Evolutionary conservation across 2,797 vertebrate genomes (phyloP).

Genomic region (Lacerta agilis): DNA sequence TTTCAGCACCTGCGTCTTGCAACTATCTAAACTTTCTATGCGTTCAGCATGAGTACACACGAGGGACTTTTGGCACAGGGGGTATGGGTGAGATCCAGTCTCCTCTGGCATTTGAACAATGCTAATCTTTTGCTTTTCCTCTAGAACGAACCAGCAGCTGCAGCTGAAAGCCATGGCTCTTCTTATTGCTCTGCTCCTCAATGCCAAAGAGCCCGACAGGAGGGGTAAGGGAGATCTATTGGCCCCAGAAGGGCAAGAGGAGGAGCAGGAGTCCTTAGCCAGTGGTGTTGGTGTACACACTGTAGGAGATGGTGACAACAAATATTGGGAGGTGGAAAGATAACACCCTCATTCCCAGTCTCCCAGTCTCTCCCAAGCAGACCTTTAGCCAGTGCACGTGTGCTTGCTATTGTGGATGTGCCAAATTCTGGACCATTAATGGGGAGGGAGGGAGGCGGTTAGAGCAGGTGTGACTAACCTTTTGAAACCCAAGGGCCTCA

Average conservation of each 20-base stretch:
- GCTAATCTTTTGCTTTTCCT: background rate
- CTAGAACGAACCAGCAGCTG: constrained; percentile 90
- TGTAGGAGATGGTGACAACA: background rate
- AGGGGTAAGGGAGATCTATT: constrained; percentile 76
- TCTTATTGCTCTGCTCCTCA: constrained; percentile 91
- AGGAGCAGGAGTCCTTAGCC: background rate
- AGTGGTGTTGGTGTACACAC: too few species aligned
- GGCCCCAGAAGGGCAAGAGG: background rate
- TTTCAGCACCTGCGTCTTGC: too few species aligned
- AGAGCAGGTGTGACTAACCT: background rate
- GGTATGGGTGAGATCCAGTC: background rate
- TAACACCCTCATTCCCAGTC: background rate
- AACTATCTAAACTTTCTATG: too few species aligned
- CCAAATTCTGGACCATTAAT: background rate
- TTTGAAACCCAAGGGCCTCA: too few species aligned
- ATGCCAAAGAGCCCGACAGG: constrained; percentile 81
- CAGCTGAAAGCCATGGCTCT: constrained; percentile 98
- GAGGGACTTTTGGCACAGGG: background rate
- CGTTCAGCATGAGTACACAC: too few species aligned
- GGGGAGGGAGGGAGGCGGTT: too few species aligned
- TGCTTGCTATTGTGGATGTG: background rate
- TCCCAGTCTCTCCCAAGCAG: background rate
- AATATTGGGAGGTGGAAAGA: background rate
- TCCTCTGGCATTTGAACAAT: background rate
- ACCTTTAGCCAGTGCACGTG: background rate